These are phyloP conservation scores for Paratilapia polleni DNA, from an alignment of 2,113 vertebrate species.

Conservation along the genomic window DNA sequence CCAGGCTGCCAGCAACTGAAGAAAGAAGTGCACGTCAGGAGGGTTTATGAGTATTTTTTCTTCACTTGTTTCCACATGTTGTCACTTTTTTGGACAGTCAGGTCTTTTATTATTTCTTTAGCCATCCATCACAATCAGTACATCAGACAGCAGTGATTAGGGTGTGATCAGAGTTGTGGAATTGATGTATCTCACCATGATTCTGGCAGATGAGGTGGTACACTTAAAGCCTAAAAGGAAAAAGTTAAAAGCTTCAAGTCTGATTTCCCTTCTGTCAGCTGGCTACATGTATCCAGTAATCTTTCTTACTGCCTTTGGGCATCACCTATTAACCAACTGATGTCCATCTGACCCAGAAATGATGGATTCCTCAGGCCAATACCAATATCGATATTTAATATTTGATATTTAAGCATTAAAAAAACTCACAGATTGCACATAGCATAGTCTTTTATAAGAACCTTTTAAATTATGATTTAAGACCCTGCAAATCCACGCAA, in stretches of 20 bases:
- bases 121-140: conserved; percentile 13
- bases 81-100: conserved; percentile 4
- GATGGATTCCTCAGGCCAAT: not conserved
- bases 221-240: not conserved
- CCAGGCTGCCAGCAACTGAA: conserved; percentile 35
- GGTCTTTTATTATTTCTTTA: conserved; percentile 13
- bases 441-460: no score
- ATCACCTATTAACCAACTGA: not conserved
- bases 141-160: conserved; percentile 23
- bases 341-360: not conserved
- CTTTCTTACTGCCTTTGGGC: not conserved
- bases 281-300: not conserved
- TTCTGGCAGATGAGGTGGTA: not conserved
- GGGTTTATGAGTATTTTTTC: conserved; percentile 26
- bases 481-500: not conserved
- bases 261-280: not conserved
- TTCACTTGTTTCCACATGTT: conserved; percentile 9
- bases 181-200: not conserved
- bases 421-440: no score
- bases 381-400: not conserved
- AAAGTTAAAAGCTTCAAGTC: not conserved
- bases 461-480: no score
- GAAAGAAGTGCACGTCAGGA: conserved; percentile 49
- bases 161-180: conserved; percentile 17
- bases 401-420: no score